Conservation (phyloP, 2,113 vertebrate genomes). For the Nymphicus hollandicus region DNA sequence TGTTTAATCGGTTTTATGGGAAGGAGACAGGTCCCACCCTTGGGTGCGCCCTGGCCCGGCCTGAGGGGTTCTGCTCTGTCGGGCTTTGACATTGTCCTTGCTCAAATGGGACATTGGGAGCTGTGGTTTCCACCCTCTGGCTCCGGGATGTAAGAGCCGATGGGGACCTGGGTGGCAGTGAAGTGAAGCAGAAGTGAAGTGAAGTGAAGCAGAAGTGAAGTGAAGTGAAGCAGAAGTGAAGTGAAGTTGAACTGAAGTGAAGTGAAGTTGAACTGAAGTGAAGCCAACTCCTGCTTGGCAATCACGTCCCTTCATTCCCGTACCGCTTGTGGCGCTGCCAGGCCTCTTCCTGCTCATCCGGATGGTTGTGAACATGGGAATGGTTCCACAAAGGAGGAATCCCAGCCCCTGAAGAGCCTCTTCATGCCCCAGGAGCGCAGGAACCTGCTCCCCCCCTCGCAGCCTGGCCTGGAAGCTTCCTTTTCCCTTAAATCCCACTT, state of each 20-base stretch:
- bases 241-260: too few relatives aligned
- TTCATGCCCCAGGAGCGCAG: background rate
- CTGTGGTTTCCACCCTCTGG: background rate
- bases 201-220: too few relatives aligned
- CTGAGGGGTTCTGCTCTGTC: background rate
- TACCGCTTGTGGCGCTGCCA: background rate
- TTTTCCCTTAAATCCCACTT: accelerated
- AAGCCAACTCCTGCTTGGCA: background rate
- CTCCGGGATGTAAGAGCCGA: background rate
- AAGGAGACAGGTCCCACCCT: background rate
- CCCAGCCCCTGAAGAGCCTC: background rate
- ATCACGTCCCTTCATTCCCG: background rate
- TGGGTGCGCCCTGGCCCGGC: background rate
- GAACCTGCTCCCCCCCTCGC: background rate
- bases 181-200: background rate
- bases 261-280: background rate
- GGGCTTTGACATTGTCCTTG: background rate
- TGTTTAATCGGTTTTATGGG: background rate
- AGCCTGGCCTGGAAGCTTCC: background rate
- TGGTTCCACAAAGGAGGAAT: background rate
- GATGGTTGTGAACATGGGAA: background rate
- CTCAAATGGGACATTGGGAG: background rate
- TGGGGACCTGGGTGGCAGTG: background rate
- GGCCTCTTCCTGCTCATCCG: background rate
- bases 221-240: background rate